A percentile compares a stretch with the other conserved stretches of the same genome.
Evolutionary conservation across 2,888 invertebrate species (phyloP).

Genomic region (Eupeodes latifasciatus): DNA sequence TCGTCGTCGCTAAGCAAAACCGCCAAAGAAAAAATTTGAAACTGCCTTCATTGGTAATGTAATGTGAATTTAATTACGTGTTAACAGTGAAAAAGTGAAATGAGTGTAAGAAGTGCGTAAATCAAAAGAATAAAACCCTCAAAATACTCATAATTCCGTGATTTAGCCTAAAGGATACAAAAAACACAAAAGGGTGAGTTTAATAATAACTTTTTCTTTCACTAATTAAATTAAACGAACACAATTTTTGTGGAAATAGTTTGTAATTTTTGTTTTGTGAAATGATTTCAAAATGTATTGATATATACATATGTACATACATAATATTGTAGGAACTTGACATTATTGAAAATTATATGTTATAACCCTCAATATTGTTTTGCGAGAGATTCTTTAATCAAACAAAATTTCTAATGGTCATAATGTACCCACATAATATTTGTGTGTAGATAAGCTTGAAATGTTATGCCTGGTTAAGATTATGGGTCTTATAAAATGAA

Average conservation of each 20-base stretch:
- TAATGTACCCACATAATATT: neutral
- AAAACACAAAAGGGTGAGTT: slow-evolving; percentile 54
- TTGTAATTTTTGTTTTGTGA: slow-evolving; percentile 20
- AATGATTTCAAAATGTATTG: neutral
- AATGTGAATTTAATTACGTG: slow-evolving; percentile 67
- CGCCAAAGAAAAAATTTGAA: neutral
- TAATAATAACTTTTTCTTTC: neutral
- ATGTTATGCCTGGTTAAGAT: neutral
- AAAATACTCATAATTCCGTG: slow-evolving; percentile 40
- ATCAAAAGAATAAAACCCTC: slow-evolving; percentile 52
- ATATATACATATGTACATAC: no score
- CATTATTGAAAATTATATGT: no score
- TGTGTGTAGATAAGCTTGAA: no score
- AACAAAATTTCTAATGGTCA: slow-evolving; percentile 54
- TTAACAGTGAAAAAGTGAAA: slow-evolving; percentile 41
- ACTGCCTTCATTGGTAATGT: slow-evolving; percentile 11
- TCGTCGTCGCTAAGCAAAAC: neutral
- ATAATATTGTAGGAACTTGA: no score
- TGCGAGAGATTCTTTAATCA: slow-evolving; percentile 38
- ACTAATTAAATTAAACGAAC: slow-evolving; percentile 17
- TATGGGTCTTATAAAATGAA: neutral
- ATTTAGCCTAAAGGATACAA: slow-evolving; percentile 48
- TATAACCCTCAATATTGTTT: no score
- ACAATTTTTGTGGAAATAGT: slow-evolving; percentile 3
- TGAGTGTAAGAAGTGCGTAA: slow-evolving; percentile 46